Evolutionary conservation across 2,113 vertebrate genomes (phyloP), one percentile per base, ranked within the genome.

Genomic region (Lophochroa leadbeateri): DNA sequence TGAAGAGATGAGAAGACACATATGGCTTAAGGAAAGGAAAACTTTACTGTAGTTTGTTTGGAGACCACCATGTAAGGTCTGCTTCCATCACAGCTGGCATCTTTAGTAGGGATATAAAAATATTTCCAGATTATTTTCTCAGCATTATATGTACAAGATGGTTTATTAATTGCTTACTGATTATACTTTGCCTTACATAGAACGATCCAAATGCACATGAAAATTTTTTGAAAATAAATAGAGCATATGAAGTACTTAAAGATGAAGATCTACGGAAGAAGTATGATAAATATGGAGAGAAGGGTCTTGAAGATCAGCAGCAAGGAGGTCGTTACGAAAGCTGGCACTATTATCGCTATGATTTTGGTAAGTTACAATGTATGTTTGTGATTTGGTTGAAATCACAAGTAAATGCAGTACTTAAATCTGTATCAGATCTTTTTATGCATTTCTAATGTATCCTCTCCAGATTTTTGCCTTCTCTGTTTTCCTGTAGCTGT

Each of bases 281-380:
- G 87, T 99, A 99, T 25, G 99, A 99, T 92, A 99, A 99, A 79
- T 99, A 99, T 0, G 99, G 99, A 92, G 99, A 99, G 77, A 99
- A 99, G 53, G 99, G 99, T 31, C 96, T 99, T 6, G 98, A 99
- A 52, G 99, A 99, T 92, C 98, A 99, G 87, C 98, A 99, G 88
- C 97, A 98, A 88, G 98, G 98, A 75, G 98, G 99, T 41, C 98
- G 98, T 57, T 99, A 99, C 5, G 99, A 99, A 97, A 99, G 99
- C 98, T 99, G 99, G 99, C 98, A 98, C 97, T 99, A 97, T 23
- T 99, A 99, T 94, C 98, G 99, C 86, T 99, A 99, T 35, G 99
- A 99, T 97, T 99, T 99, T 91, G 99, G 99, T 99, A 96, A 96
- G 98, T 55, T 85, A 4, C 4, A 31, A 10, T 20, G 1, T 37